These are phyloP conservation scores for Lycia hirtaria DNA, from an alignment of 2,888 invertebrate genomes.

Conservation along the genomic window DNA sequence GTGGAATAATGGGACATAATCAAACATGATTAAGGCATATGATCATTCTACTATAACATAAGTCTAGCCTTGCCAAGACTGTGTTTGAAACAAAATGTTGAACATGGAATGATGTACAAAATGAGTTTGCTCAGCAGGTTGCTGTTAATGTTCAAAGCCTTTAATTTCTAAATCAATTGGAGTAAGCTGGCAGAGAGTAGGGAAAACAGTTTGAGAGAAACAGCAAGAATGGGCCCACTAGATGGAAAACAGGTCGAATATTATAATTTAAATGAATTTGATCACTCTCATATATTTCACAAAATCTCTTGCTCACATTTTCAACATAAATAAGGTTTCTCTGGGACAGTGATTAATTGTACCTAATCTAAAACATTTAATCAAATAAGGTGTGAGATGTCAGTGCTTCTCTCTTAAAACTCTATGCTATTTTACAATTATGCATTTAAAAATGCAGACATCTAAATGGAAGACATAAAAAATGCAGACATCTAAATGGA, in stretches of 20 bases:
- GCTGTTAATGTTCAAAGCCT: constrained; percentile 27
- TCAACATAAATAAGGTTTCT: too few relatives aligned
- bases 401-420: too few relatives aligned
- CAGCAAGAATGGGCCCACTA: background rate
- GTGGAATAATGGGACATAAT: background rate
- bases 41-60: background rate
- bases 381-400: too few relatives aligned
- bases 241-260: background rate
- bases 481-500: too few relatives aligned
- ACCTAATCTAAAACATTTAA: too few relatives aligned
- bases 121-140: constrained; percentile 6
- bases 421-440: too few relatives aligned
- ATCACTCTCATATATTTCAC: too few relatives aligned
- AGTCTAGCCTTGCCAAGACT: background rate
- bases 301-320: too few relatives aligned
- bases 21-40: background rate
- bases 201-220: background rate
- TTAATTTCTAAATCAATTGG: constrained; percentile 2
- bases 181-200: background rate
- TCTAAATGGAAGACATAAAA: too few relatives aligned
- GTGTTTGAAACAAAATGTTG: background rate
- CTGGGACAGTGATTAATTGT: too few relatives aligned
- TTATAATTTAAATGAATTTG: too few relatives aligned
- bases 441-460: too few relatives aligned
- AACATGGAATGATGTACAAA: background rate